Base-by-base conservation (phyloP, 2,113 vertebrate genomes). In the Melanerpes formicivorus region DNA sequence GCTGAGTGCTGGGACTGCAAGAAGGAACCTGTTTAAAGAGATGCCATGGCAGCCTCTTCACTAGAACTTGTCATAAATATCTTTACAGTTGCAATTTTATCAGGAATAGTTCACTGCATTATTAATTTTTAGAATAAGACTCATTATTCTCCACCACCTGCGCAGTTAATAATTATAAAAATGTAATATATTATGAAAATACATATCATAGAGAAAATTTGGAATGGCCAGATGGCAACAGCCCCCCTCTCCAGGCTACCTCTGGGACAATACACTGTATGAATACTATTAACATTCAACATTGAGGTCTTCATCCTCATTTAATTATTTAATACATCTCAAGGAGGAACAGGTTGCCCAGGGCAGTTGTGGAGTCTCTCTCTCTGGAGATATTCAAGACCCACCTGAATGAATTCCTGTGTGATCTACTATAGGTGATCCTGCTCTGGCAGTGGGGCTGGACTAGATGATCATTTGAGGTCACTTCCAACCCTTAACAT, bases 301-400 rank as follows among this genome's bases (percentile, higher is more conserved):
- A 79, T 69, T 56, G 32, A 82, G 58, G 17, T 74, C 48, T 15
- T 56, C 25, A 62, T 65, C 34, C 37, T 84, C 70, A 48, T 89
- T 90, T 90, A 48, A 62, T 91, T 93, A 55, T 70, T 91, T 67
- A 76, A 69, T 77, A 44, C 14, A 46, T 85, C 72, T 92, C 18
- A 42, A 86, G n/a, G 44, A 88, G 22, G 30, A 23, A 44, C 42
- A 44, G 42, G 42, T 15, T 44, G 42, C 42, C 42, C 42, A 44
- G 42, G 42, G 42, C 14, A 5, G 42, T 16, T 44, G 42, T 44
- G 42, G 42, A 44, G 42, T 44, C 42, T 44, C 42, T 15, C 42
- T 44, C 42, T 44, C 42, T 44, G 42, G 42, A 44, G 42, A 44
- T 44, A 44, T 44, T 44, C 42, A 44, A 44, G 15, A 44, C 42